Base-by-base conservation (phyloP, 2,797 vertebrate species). In the Miichthys miiuy region DNA sequence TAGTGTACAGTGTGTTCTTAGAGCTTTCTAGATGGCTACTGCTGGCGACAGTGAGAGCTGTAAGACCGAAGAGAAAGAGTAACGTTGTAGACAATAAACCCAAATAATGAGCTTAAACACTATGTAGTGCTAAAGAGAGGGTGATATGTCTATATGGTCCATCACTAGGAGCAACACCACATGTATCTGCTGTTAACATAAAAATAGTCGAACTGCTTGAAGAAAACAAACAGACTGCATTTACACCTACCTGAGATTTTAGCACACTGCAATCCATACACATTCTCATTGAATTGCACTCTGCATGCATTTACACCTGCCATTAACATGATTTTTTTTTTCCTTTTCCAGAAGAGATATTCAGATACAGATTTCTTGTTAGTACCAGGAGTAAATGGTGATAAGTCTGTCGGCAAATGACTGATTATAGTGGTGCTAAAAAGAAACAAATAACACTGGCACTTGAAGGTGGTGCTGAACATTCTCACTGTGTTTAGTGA, bases 271-370 rank as follows among this genome's bases (percentile, higher is more conserved):
- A 27, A 13, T 63, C 16, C 23, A 58, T 42, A 30, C 34, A 21
- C 8, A 21, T 54, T 47, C 18, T 17, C 44, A 50, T 48, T 67
- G n/a, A 13, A 54, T 30, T 20, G 54, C 7, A 0, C 30, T 60
- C 20, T 60, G 68, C n/a, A 52, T 70, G 41, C 38, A 58, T 58
- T 57, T 41, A 41, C 52, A 27, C 52, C 27, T 51, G 3, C 34
- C 13, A 74, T 63, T 47, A 44, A 46, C 27, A 18, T 27, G 7
- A 1, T 34, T 2, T 51, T 20, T 57, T 12, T 1, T 11, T 1
- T 6, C 30, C 30, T 47, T 60, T 34, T 52, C 27, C 46, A 51
- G 51, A 20, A 21, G 34, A 77, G 12, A 66, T 9, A 42, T 21
- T 25, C 18, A 18, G 9, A 47, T 54, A 23, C 9, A 46, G 27